Evolutionary conservation across 2,888 invertebrate species (phyloP), one percentile per base, ranked within the genome.

Genomic region (Melanargia galathea): DNA sequence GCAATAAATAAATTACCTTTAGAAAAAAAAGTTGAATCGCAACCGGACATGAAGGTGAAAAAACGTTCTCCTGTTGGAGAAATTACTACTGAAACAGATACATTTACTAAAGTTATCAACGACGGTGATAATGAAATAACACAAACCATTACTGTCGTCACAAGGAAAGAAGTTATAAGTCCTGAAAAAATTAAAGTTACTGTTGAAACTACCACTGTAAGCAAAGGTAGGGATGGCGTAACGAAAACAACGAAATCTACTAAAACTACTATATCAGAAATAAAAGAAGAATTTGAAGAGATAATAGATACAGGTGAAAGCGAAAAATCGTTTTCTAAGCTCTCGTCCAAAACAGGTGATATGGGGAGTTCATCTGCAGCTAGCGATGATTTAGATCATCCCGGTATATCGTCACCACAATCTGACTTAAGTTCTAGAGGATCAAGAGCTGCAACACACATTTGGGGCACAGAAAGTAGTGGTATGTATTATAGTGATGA

Each of bases 371-470:
- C 92, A 10, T 94, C 94, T 62, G 93, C 93, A 2, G 93, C 93
- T 0, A 94, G 94, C 68, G 94, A 94, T 66, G 94, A 95, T 60
- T 84, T 92, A 62, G 94, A 94, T 67, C 87, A 89, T 63, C 87
- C 83, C 1, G 92, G 92, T 10, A 90, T 92, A 62, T 86, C 90
- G 2, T 92, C 93, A 40, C 93, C 93, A 20, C 92, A 93, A 20
- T 93, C 94, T 59, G 94, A 94, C 71, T 92, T 93, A 52, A 94
- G 94, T 71, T 93, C 93, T 7, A 92, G 93, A 76, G 91, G 87
- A 59, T 93, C 93, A 8, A 84, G 92, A 71, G 92, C 92, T 18
- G 90, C 92, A 0, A 92, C 92, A 43, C 87, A 93, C 62, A 76
- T 92, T 24, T 93, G 92, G 91, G 92, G 88, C 0, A 90, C 92